A percentile compares a stretch with the other conserved stretches of the same genome.
phyloP scores from a whole-genome alignment of 2,797 vertebrate species.

The Adrianichthys oophorus region DNA sequence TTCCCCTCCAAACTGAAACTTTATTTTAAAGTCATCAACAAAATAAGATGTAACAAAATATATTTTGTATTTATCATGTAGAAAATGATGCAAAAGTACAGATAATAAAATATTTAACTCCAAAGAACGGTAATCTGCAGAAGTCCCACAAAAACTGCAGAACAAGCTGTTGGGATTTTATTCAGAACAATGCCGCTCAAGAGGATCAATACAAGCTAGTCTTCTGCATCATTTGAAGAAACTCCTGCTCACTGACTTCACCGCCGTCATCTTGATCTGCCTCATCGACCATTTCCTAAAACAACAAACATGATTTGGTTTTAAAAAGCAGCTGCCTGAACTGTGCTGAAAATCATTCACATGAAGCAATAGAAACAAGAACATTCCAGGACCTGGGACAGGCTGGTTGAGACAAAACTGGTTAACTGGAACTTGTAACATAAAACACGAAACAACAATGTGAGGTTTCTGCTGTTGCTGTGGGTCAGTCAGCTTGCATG shows the following conservation, averaged over 20 bases:
- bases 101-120: constrained; percentile 48
- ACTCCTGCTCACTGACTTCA: constrained; percentile 92
- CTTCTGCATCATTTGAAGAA: constrained; percentile 95
- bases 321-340: constrained; percentile 1
- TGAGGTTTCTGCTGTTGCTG: no score
- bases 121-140: constrained; percentile 22
- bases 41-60: neutral
- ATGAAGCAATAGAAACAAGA: neutral
- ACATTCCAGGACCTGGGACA: neutral
- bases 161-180: constrained; percentile 21
- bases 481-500: no score
- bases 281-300: constrained; percentile 97
- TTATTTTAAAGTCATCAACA: no score
- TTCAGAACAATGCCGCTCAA: neutral
- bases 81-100: constrained; percentile 50
- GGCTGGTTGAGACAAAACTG: no score
- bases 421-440: no score
- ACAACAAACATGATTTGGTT: constrained; percentile 1
- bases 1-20: no score
- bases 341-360: neutral
- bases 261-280: constrained; percentile 93
- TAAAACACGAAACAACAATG: no score
- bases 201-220: constrained; percentile 84
- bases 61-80: constrained; percentile 59
- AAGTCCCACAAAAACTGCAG: constrained; percentile 1